Evolutionary conservation across 2,888 invertebrate genomes (phyloP), one percentile per base, ranked within the genome.

Genomic region (Noctua comes): DNA sequence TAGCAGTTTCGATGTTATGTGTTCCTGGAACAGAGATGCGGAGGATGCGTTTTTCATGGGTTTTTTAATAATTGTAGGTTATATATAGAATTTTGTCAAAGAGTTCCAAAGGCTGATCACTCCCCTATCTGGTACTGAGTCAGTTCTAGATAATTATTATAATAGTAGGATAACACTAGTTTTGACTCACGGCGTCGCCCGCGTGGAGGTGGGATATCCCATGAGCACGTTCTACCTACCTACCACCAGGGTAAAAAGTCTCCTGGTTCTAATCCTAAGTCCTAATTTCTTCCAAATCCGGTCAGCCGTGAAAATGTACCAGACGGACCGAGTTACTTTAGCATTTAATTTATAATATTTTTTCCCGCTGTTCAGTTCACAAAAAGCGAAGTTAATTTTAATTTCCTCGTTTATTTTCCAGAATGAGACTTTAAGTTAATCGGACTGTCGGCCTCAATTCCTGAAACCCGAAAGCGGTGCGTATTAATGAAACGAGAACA

Each of bases 401-500:
- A 84, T 81, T 84, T 68, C 27, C 69, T 76, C 73, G 64, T 84
- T 84, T 81, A 72, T 84, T 81, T 76, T 66, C 40, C 64, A 36
- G 66, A 75, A 84, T 80, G 66, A 84, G 40, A 80, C 69, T 74
- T 78, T 46, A 70, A 84, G 69, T 73, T 82, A 79, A 82, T 77
- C 69, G 68, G 51, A 51, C 65, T 64, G 65, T 59, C 79, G 65
- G 66, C 31, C 75, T 40, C 69, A 65, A 59, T 40, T 62, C 27
- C 48, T 59, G 24, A 68, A 68, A 62, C 43, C 43, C 64, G 11
- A 79, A 73, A 62, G 51, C n/a, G 54, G n/a, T 59, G 27, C 51
- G 51, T 76, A 83, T 72, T 54, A 85, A 82, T 76, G 2, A 76
- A 85, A 78, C 68, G 75, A 64, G 64, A 79, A 66, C 54, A 83